These are phyloP conservation scores for Linepithema humile DNA, from an alignment of 1,140 invertebrate species.

Conservation along the genomic window DNA sequence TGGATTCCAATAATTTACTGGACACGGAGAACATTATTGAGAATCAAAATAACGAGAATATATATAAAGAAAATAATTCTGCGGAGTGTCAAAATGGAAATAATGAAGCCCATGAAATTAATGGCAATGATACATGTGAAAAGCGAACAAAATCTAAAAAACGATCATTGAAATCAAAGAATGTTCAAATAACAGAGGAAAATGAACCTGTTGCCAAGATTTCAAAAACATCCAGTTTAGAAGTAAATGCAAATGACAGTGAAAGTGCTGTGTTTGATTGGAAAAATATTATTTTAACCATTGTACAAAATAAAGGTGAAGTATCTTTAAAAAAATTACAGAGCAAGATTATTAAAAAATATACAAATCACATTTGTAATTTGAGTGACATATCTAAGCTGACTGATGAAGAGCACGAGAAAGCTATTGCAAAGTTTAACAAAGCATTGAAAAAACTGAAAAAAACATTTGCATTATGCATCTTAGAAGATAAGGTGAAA, in stretches of 20 bases:
- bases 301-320: conserved; percentile 77
- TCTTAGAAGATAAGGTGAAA: conserved; percentile 75
- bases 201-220: conserved; percentile 10
- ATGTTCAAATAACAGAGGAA: background rate
- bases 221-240: background rate
- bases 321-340: conserved; percentile 81
- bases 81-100: conserved; percentile 54
- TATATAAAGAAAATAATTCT: conserved; percentile 71
- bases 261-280: conserved; percentile 73
- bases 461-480: conserved; percentile 74
- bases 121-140: conserved; percentile 40
- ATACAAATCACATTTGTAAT: conserved; percentile 64
- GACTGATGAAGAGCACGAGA: conserved; percentile 64
- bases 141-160: conserved; percentile 66
- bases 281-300: conserved; percentile 78
- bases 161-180: conserved; percentile 37
- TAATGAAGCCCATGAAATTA: background rate
- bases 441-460: conserved; percentile 82
- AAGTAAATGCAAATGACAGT: conserved; percentile 60
- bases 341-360: conserved; percentile 80
- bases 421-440: conserved; percentile 78
- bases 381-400: background rate
- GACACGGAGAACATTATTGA: conserved; percentile 64
- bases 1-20: background rate
- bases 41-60: conserved; percentile 81